Percentiles rank a stretch among this genome's conserved stretches.
Evolutionary conservation across 2,113 vertebrate genomes (phyloP).

Genomic region (Hystrix brachyura): DNA sequence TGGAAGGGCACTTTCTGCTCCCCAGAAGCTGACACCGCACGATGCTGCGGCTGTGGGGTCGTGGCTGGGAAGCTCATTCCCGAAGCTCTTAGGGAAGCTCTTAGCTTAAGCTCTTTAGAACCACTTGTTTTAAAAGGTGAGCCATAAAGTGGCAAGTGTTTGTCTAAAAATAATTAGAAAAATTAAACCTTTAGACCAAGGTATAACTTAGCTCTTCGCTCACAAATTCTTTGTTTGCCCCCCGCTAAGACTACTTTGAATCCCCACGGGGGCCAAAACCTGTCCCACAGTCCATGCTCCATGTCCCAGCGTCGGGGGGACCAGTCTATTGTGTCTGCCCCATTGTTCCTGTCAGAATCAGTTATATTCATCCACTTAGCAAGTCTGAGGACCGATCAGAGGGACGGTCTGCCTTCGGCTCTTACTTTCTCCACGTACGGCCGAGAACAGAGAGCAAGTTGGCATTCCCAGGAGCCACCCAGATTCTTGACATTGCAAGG

Average conservation of each 20-base stretch:
- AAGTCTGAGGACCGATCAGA: background rate
- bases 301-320: background rate
- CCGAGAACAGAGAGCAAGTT: background rate
- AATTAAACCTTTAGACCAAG: background rate
- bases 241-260: background rate
- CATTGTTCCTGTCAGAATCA: background rate
- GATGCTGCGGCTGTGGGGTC: background rate
- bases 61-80: background rate
- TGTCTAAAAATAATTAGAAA: slow-evolving; percentile 1
- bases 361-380: background rate
- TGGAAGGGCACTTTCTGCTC: background rate
- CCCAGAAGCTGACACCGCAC: background rate
- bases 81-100: background rate
- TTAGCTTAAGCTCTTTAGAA: background rate
- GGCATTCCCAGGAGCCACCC: background rate
- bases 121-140: background rate
- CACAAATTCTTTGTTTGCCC: background rate
- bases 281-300: background rate
- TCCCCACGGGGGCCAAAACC: background rate
- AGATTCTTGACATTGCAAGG: background rate
- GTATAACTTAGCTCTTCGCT: background rate
- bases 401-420: background rate
- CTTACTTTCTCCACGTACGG: background rate
- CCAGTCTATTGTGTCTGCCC: background rate
- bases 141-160: background rate